A percentile compares a stretch with the other conserved stretches of the same genome.
Conservation (phyloP, 2,797 vertebrate species). For the Poecile montanus region DNA sequence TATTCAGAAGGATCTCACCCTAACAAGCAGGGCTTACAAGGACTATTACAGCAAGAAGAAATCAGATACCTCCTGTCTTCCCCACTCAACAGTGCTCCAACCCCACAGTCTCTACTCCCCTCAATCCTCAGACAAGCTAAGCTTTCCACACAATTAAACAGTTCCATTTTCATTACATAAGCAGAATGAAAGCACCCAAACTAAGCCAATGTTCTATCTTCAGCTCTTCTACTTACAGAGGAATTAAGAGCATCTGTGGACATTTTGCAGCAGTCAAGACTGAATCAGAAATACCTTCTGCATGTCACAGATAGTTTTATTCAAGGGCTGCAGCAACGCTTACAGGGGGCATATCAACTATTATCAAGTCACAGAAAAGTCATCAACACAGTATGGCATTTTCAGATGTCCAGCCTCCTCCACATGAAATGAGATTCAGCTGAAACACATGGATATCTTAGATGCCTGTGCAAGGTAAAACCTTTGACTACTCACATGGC, state of each 20-base stretch:
- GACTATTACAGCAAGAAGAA: background rate
- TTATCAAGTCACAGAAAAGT: background rate
- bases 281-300: background rate
- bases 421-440: background rate
- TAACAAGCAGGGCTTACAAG: background rate
- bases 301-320: background rate
- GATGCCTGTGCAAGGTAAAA: background rate
- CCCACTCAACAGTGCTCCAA: background rate
- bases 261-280: background rate
- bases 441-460: background rate
- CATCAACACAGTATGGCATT: background rate
- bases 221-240: background rate
- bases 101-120: background rate
- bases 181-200: background rate
- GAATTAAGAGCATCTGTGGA: background rate
- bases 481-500: background rate
- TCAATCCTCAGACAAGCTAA: background rate
- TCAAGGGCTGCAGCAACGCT: background rate
- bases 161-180: background rate
- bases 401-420: background rate
- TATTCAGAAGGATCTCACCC: background rate
- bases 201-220: background rate
- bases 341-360: background rate
- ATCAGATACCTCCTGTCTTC: background rate
- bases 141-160: background rate